Conservation (phyloP, 2,888 invertebrate species). For the Hesperia comma region DNA sequence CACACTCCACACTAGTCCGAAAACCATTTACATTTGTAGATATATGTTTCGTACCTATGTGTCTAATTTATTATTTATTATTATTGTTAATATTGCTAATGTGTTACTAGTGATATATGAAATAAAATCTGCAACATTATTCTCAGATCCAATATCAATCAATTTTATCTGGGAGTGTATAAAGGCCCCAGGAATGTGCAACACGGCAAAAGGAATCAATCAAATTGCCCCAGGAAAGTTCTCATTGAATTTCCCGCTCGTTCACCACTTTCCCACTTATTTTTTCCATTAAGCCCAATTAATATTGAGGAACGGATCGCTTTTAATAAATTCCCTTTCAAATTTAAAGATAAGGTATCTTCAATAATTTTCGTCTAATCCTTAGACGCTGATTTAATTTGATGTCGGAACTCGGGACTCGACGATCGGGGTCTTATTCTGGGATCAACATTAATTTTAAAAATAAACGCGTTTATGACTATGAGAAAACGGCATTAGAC, state of each 20-base stretch:
- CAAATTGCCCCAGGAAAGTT: conserved; percentile 4
- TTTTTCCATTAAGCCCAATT: conserved; percentile 41
- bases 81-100: too few species aligned
- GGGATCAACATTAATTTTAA: not conserved
- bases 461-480: too few species aligned
- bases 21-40: too few species aligned
- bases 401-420: not conserved
- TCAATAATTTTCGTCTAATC: conserved; percentile 36
- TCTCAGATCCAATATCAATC: not conserved
- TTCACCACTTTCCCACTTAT: conserved; percentile 33
- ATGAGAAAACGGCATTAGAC: too few species aligned
- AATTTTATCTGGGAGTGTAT: not conserved
- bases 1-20: too few species aligned
- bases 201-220: conserved; percentile 16
- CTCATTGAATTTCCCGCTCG: conserved; percentile 13
- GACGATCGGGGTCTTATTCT: conserved; percentile 1
- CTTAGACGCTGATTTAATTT: conserved; percentile 17
- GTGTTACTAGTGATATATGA: too few species aligned
- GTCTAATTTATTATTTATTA: too few species aligned
- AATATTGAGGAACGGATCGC: conserved; percentile 39
- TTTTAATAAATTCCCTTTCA: conserved; percentile 40
- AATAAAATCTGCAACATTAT: too few species aligned
- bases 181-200: not conserved
- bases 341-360: conserved; percentile 21
- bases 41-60: too few species aligned